These are phyloP conservation scores for Zygothrica quintamaculata DNA, from an alignment of 2,888 invertebrate species.

Conservation along the genomic window DNA sequence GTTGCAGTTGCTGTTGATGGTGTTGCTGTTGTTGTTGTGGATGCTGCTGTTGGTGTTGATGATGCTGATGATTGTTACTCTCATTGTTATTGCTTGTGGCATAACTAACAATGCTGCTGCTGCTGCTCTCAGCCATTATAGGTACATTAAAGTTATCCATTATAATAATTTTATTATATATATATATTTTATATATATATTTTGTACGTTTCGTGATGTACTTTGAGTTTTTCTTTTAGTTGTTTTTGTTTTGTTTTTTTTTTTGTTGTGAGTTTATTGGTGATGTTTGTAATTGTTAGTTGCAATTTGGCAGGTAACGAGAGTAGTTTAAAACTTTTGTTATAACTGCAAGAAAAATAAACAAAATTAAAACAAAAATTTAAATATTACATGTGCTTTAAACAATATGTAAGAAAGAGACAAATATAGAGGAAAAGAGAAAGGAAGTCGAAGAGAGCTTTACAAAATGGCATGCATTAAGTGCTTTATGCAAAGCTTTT, in stretches of 20 bases:
- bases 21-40: constrained; percentile 44
- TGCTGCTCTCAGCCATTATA: constrained; percentile 65
- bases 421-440: background rate
- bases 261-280: too few relatives aligned
- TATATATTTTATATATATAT: constrained; percentile 10
- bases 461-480: constrained; percentile 14
- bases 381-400: background rate
- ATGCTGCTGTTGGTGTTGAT: constrained; percentile 21
- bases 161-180: constrained; percentile 4
- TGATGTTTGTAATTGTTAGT: constrained; percentile 1
- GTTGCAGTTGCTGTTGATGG: constrained; percentile 22
- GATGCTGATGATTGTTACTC: constrained; percentile 35
- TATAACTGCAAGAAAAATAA: constrained; percentile 17
- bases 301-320: constrained; percentile 15
- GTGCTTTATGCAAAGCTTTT: constrained; percentile 18
- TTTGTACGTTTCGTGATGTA: constrained; percentile 60
- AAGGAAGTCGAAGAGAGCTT: constrained; percentile 11
- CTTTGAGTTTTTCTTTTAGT: constrained; percentile 20
- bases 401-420: background rate
- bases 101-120: constrained; percentile 47
- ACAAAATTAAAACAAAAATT: background rate
- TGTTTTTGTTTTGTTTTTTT: constrained; percentile 19
- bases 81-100: constrained; percentile 37
- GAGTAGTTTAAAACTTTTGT: constrained; percentile 20
- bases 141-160: constrained; percentile 79